Conservation (phyloP, 2,113 vertebrate species). For the Pholis gunnellus region DNA sequence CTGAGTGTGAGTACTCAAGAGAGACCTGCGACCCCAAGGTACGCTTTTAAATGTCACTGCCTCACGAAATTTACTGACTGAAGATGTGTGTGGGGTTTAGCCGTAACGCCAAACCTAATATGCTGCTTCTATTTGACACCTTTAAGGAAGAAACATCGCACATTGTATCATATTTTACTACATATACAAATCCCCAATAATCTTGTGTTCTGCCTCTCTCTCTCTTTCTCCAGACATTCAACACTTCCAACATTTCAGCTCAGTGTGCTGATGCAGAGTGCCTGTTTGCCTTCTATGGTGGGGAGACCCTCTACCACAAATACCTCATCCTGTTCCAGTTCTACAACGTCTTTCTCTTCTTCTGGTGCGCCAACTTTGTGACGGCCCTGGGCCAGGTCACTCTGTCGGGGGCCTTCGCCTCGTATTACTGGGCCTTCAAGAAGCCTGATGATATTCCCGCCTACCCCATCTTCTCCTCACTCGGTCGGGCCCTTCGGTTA, state of each 20-base stretch:
- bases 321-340: slow-evolving; percentile 92
- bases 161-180: not conserved
- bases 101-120: too few species aligned
- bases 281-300: slow-evolving; percentile 94
- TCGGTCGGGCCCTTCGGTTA: slow-evolving; percentile 92
- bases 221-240: slow-evolving; percentile 85
- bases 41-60: slow-evolving; percentile 28
- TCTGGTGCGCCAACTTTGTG: slow-evolving; percentile 96
- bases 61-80: not conserved
- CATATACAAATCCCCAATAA: not conserved
- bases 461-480: slow-evolving; percentile 90
- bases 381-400: slow-evolving; percentile 95
- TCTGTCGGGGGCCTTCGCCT: slow-evolving; percentile 93
- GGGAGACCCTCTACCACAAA: slow-evolving; percentile 91
- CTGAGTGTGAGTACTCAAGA: slow-evolving; percentile 74
- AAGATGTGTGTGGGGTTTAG: not conserved
- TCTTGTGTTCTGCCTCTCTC: not conserved
- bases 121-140: not conserved
- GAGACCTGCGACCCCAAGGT: slow-evolving; percentile 90
- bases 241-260: slow-evolving; percentile 75
- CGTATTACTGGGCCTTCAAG: slow-evolving; percentile 97
- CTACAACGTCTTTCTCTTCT: slow-evolving; percentile 97
- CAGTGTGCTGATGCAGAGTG: slow-evolving; percentile 88
- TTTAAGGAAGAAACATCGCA: not conserved
- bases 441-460: slow-evolving; percentile 92